Evolutionary conservation across 2,113 vertebrate genomes (phyloP).

Genomic region (Mandrillus leucophaeus): DNA sequence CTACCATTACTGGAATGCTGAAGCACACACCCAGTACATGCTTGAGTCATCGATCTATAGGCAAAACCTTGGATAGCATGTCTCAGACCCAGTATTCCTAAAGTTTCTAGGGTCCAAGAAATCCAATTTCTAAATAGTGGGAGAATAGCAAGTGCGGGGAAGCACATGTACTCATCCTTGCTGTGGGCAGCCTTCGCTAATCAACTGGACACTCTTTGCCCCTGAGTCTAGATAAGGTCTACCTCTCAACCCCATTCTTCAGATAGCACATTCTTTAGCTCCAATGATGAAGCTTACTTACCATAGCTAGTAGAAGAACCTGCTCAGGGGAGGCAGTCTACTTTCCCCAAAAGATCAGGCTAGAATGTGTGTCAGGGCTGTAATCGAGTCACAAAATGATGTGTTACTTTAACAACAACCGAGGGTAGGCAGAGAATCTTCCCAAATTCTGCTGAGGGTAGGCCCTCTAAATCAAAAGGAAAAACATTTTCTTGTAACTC

Average conservation of each 20-base stretch:
- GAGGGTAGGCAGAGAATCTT: background rate
- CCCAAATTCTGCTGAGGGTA: background rate
- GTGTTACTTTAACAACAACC: background rate
- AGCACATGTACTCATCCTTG: background rate
- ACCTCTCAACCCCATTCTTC: background rate
- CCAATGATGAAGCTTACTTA: background rate
- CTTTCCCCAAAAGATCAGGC: background rate
- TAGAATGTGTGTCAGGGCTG: background rate
- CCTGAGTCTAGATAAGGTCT: background rate
- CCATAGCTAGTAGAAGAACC: background rate
- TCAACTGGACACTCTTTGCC: background rate
- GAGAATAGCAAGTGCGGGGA: background rate
- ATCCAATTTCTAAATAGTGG: background rate
- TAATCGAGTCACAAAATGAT: accelerated
- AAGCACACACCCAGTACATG: background rate
- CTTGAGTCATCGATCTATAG: background rate
- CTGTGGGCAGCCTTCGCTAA: background rate
- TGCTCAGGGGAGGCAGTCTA: background rate
- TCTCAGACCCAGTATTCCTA: background rate
- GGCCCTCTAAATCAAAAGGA: background rate
- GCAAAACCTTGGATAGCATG: background rate
- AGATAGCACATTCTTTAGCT: background rate
- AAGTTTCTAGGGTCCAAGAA: background rate
- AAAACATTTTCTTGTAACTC: background rate
- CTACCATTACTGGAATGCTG: background rate